Evolutionary conservation across 2,888 invertebrate genomes (phyloP).

Genomic region (Trissonchulus latispiculum): DNA sequence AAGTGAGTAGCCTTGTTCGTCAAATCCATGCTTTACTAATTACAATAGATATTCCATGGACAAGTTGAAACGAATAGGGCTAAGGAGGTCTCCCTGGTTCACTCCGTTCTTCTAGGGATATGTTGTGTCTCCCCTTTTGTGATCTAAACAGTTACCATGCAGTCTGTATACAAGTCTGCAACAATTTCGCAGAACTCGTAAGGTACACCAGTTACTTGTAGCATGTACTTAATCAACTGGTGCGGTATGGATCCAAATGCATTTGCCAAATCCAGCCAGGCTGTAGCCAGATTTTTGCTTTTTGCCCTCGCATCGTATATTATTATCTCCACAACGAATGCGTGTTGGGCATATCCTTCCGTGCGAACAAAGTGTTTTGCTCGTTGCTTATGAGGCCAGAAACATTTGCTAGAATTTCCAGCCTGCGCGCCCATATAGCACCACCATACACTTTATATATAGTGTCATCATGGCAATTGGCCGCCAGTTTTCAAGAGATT

Average conservation of each 20-base stretch:
- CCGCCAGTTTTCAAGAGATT: slow-evolving; percentile 34
- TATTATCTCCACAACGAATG: no score
- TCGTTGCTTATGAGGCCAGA: no score
- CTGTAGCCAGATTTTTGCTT: slow-evolving; percentile 35
- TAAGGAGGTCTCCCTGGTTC: slow-evolving; percentile 41
- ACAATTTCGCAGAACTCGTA: not conserved
- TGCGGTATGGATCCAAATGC: slow-evolving; percentile 45
- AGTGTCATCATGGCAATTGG: slow-evolving; percentile 30
- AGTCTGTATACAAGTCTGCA: slow-evolving; percentile 15
- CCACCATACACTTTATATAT: slow-evolving; percentile 29
- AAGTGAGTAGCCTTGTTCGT: not conserved
- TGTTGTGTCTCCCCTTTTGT: slow-evolving; percentile 22
- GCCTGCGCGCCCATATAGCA: not conserved
- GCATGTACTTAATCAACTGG: slow-evolving; percentile 14
- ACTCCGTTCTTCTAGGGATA: slow-evolving; percentile 35
- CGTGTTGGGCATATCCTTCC: slow-evolving; percentile 30
- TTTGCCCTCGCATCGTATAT: no score
- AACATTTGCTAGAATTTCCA: no score
- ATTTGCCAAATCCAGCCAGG: slow-evolving; percentile 45
- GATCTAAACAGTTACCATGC: slow-evolving; percentile 7
- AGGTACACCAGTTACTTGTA: slow-evolving; percentile 14
- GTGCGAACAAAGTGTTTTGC: slow-evolving; percentile 45
- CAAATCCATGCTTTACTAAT: not conserved
- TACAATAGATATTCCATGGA: slow-evolving; percentile 34
- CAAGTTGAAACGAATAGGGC: slow-evolving; percentile 42